These are phyloP conservation scores for Amphimedon queenslandica DNA, from an alignment of 37 sponge, comb jelly and placozoan species.

Conservation along the genomic window DNA sequence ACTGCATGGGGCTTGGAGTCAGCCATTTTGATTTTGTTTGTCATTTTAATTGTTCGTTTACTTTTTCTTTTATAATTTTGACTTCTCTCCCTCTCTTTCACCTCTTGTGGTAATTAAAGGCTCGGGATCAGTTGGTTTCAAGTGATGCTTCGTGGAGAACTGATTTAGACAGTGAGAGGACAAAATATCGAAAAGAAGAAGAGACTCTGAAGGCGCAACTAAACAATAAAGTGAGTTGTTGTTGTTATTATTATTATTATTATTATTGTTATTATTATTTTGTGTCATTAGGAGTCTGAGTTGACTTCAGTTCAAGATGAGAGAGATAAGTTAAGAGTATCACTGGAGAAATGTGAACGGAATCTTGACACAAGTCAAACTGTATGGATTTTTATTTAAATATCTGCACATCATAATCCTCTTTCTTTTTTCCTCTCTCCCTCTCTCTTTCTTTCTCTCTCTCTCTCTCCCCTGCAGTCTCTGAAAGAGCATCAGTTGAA, in stretches of 20 bases:
- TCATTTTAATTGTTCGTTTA: no score
- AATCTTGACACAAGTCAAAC: not conserved
- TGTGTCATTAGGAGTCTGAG: not conserved
- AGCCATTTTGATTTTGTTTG: no score
- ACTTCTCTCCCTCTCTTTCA: no score
- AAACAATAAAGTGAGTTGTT: not conserved
- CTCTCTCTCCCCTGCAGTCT: constrained; percentile 19
- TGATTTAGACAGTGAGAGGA: not conserved
- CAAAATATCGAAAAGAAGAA: not conserved
- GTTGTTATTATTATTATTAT: not conserved
- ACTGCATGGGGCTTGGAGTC: no score
- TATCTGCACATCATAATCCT: no score
- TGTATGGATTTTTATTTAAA: no score
- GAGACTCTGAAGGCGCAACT: not conserved
- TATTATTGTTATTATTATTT: not conserved
- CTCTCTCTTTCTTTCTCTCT: constrained; percentile 37
- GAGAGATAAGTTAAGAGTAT: not conserved
- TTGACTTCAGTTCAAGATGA: not conserved
- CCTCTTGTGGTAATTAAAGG: not conserved
- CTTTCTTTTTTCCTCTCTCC: constrained; percentile 2
- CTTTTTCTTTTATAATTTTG: no score
- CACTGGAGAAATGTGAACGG: not conserved
- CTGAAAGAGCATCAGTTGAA: not conserved
- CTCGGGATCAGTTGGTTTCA: not conserved
- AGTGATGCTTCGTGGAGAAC: not conserved